Evolutionary conservation across 2,888 invertebrate species (phyloP).

Genomic region (Chloroclystis v-ata): DNA sequence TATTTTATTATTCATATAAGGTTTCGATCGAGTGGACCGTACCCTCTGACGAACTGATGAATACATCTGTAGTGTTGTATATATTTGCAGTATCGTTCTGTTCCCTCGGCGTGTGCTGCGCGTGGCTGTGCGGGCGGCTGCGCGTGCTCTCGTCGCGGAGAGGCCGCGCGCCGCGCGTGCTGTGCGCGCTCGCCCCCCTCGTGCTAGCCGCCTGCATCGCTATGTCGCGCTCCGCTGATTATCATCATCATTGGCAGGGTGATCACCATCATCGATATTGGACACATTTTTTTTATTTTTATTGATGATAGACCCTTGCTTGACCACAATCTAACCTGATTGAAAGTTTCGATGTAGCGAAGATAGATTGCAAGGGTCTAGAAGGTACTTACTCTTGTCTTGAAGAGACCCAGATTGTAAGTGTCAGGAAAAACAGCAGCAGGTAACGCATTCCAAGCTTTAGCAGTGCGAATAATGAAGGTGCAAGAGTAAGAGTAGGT

Average conservation of each 20-base stretch:
- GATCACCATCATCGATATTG: background rate
- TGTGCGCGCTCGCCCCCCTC: conserved; percentile 79
- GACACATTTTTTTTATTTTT: background rate
- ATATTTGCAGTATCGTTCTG: conserved; percentile 83
- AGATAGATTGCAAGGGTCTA: no score
- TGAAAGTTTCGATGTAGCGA: no score
- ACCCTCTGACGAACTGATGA: no score
- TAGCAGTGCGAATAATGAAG: no score
- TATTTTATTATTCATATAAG: no score
- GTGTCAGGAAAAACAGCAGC: no score
- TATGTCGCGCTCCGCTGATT: conserved; percentile 89
- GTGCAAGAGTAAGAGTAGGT: no score
- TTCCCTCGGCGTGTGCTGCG: conserved; percentile 83
- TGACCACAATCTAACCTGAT: no score
- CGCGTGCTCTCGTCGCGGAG: conserved; percentile 80
- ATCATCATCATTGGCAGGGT: conserved; percentile 85
- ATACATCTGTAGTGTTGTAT: background rate
- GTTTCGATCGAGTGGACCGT: background rate
- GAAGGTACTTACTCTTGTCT: no score
- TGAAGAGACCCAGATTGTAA: no score
- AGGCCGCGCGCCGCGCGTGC: conserved; percentile 75
- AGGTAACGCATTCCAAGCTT: no score
- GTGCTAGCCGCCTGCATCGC: conserved; percentile 82
- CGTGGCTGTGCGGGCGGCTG: conserved; percentile 86
- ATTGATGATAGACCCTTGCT: no score